A percentile compares a stretch with the other conserved stretches of the same genome.
These are phyloP conservation scores for Biston stratarius DNA, from an alignment of 2,888 invertebrate genomes.

Conservation along the genomic window DNA sequence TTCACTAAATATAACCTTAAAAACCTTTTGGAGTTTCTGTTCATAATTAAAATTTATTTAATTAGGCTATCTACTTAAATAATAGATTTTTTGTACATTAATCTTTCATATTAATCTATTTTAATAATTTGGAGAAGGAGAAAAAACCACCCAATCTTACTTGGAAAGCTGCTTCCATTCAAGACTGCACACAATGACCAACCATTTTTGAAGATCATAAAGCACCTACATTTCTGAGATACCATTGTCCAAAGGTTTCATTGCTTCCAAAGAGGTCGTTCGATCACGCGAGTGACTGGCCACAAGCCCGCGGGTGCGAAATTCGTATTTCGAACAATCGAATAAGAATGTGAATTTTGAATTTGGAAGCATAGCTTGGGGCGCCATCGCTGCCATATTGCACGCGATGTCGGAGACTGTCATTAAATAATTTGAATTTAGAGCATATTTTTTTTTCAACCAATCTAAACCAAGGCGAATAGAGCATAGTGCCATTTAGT, in stretches of 20 bases:
- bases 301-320: slow-evolving; percentile 53
- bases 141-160: background rate
- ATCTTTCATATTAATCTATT: background rate
- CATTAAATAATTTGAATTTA: slow-evolving; percentile 48
- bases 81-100: too few relatives aligned
- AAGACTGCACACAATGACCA: slow-evolving; percentile 29
- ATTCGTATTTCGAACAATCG: slow-evolving; percentile 38
- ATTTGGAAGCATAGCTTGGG: slow-evolving; percentile 71
- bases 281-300: slow-evolving; percentile 63
- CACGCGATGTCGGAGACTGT: slow-evolving; percentile 65
- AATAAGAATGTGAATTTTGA: slow-evolving; percentile 52
- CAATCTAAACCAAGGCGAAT: slow-evolving; percentile 25
- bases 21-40: too few relatives aligned
- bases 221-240: slow-evolving; percentile 43
- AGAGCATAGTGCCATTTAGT: slow-evolving; percentile 8
- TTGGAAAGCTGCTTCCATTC: slow-evolving; percentile 19
- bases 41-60: too few relatives aligned
- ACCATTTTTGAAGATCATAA: slow-evolving; percentile 33
- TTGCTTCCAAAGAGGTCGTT: slow-evolving; percentile 54
- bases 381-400: slow-evolving; percentile 70
- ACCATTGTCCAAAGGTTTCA: slow-evolving; percentile 49
- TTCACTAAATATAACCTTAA: too few relatives aligned
- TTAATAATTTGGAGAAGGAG: background rate
- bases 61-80: too few relatives aligned
- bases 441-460: slow-evolving; percentile 26